Percentiles rank a stretch among this genome's conserved stretches.
Conservation (phyloP, 2,113 vertebrate genomes). For the Glareola pratincola region DNA sequence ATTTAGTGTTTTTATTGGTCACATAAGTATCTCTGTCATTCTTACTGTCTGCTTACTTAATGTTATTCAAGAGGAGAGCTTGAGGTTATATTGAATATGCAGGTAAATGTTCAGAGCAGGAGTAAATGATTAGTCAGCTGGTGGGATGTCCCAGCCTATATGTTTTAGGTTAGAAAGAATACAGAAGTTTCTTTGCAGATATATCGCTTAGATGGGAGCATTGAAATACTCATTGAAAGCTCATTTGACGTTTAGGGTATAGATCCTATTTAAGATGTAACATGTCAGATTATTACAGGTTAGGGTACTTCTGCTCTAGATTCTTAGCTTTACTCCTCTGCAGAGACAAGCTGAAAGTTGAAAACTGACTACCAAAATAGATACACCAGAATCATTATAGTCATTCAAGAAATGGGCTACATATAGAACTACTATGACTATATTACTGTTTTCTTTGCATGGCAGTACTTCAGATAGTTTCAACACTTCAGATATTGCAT, state of each 20-base stretch:
- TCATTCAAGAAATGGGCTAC: background rate
- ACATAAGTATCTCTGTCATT: background rate
- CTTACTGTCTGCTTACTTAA: background rate
- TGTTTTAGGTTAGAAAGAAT: background rate
- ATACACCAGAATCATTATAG: background rate
- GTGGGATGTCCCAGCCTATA: background rate
- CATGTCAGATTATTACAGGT: background rate
- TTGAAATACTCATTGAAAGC: background rate
- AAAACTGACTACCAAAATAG: background rate
- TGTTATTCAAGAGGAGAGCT: background rate
- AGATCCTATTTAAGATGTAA: background rate
- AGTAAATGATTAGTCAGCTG: background rate
- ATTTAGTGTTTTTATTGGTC: background rate
- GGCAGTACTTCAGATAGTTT: background rate
- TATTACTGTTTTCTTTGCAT: background rate
- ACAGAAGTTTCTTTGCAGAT: background rate
- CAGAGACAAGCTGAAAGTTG: background rate
- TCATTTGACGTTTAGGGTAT: background rate
- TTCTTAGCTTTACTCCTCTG: background rate
- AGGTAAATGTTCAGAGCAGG: background rate
- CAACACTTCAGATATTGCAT: background rate
- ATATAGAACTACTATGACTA: background rate
- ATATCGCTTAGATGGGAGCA: background rate
- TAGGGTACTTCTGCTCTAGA: background rate
- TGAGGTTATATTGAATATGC: background rate